Conservation (phyloP, 2,797 vertebrate species). For the Australoheros facetus region DNA sequence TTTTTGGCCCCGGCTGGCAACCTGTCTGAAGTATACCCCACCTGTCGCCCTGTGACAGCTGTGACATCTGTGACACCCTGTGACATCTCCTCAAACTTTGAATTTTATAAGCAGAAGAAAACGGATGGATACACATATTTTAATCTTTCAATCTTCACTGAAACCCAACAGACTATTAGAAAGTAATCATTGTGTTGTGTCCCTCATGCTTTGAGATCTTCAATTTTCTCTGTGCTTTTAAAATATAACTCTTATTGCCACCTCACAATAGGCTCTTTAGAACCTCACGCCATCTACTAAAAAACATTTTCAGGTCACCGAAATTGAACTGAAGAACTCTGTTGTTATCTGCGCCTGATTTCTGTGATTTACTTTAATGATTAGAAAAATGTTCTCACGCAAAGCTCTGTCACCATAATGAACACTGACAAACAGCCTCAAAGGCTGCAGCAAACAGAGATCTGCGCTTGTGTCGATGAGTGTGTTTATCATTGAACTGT, state of each 20-base stretch:
- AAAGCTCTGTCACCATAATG: neutral
- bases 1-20: no score
- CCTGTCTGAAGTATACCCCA: no score
- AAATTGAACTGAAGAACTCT: neutral
- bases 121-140: neutral
- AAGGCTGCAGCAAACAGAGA: neutral
- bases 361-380: neutral
- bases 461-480: neutral
- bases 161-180: neutral
- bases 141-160: neutral
- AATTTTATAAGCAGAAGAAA: neutral
- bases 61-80: no score
- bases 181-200: neutral
- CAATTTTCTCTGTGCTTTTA: neutral
- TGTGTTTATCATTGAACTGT: neutral
- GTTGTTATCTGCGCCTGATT: neutral
- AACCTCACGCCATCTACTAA: neutral
- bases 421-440: neutral
- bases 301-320: neutral
- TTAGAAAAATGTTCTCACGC: neutral
- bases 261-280: neutral
- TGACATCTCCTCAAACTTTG: neutral
- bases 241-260: neutral
- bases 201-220: neutral
- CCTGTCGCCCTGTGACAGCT: neutral